Evolutionary conservation across 92 coral and sea anemone species (phyloP).

Genomic region (Palythoa grandiflora): DNA sequence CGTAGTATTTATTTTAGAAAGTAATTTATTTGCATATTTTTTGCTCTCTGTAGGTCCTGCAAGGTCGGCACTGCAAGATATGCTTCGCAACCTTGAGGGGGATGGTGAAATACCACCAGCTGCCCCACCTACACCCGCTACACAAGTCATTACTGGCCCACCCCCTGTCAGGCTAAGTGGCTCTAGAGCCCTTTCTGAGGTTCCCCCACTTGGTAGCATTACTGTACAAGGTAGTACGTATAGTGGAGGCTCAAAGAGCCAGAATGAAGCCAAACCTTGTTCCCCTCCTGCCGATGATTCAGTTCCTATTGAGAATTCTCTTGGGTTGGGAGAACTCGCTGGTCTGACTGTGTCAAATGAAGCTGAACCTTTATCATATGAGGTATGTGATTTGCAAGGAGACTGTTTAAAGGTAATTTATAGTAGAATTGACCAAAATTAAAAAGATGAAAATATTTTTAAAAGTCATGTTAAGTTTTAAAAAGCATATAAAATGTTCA

Average conservation of each 20-base stretch:
- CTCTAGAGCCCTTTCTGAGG: slow-evolving; percentile 90
- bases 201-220: slow-evolving; percentile 91
- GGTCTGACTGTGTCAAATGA: slow-evolving; percentile 94
- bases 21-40: not conserved
- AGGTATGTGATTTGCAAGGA: slow-evolving; percentile 60
- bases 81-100: slow-evolving; percentile 95
- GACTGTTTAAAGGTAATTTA: too few species aligned
- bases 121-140: slow-evolving; percentile 63
- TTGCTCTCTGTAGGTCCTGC: slow-evolving; percentile 81
- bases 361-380: slow-evolving; percentile 94
- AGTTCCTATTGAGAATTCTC: slow-evolving; percentile 82
- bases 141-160: slow-evolving; percentile 80
- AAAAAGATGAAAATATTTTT: too few species aligned
- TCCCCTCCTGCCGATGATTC: slow-evolving; percentile 70
- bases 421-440: too few species aligned
- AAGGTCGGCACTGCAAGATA: slow-evolving; percentile 89
- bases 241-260: slow-evolving; percentile 33
- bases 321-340: slow-evolving; percentile 98
- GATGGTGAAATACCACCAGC: slow-evolving; percentile 82
- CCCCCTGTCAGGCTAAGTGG: slow-evolving; percentile 93
- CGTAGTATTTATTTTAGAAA: not conserved
- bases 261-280: slow-evolving; percentile 53
- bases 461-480: too few species aligned
- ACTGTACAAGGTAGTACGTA: slow-evolving; percentile 73
- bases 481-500: too few species aligned